Conservation (phyloP, 1,140 invertebrate species). For the Drosophila littoralis region DNA sequence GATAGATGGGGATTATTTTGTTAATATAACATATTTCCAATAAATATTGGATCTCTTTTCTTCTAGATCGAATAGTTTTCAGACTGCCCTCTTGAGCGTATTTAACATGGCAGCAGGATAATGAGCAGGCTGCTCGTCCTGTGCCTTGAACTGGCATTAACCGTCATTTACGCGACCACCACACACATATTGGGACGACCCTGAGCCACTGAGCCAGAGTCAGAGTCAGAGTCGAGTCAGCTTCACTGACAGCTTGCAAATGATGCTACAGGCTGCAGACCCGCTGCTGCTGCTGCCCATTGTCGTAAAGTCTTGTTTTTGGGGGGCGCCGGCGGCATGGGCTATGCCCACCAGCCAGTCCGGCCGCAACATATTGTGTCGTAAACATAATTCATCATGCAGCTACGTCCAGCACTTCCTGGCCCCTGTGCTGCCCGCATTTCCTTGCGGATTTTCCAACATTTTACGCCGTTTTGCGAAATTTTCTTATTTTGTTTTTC, state of each 20-base stretch:
- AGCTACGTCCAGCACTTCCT: slow-evolving; percentile 52
- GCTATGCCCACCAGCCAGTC: slow-evolving; percentile 7
- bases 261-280: slow-evolving; percentile 51
- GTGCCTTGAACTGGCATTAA: slow-evolving; percentile 64
- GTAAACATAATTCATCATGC: slow-evolving; percentile 84
- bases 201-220: slow-evolving; percentile 10
- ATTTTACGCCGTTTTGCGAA: slow-evolving; percentile 75
- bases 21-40: too few relatives aligned
- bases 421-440: slow-evolving; percentile 53
- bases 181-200: slow-evolving; percentile 6
- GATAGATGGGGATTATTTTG: too few relatives aligned
- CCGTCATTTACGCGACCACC: slow-evolving; percentile 65
- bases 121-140: slow-evolving; percentile 56
- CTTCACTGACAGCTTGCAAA: slow-evolving; percentile 71
- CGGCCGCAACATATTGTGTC: slow-evolving; percentile 79
- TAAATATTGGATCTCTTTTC: too few relatives aligned
- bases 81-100: too few relatives aligned
- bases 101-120: slow-evolving; percentile 16
- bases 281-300: slow-evolving; percentile 44
- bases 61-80: too few relatives aligned
- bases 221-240: slow-evolving; percentile 6
- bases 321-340: background rate
- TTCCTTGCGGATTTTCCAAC: slow-evolving; percentile 76
- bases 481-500: slow-evolving; percentile 48
- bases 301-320: slow-evolving; percentile 64